phyloP scores from a whole-genome alignment of 2,113 vertebrate genomes.

The Tringa solitaria region DNA sequence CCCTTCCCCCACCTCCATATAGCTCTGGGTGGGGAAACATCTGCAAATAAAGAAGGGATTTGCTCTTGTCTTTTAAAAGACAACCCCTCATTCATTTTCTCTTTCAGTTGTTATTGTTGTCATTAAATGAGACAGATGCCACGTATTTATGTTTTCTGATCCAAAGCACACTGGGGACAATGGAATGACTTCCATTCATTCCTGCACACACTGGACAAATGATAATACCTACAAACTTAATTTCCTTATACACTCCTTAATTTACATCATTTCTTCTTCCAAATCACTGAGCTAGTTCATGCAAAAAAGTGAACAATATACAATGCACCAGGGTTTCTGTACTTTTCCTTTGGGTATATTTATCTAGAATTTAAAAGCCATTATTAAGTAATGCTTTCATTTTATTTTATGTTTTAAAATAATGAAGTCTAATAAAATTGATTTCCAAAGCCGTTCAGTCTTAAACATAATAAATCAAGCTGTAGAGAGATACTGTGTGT shows the following conservation, averaged over 20 bases:
- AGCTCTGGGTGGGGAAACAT: not conserved
- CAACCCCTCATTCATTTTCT: not conserved
- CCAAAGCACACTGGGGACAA: not conserved
- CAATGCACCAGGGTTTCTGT: not conserved
- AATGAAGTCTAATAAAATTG: constrained; percentile 43
- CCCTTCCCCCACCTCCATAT: not conserved
- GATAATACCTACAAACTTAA: not conserved
- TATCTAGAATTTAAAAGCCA: constrained; percentile 21
- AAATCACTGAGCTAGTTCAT: not conserved
- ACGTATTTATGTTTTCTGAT: not conserved
- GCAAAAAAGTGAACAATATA: not conserved
- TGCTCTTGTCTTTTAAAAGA: not conserved
- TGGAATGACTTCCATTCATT: not conserved
- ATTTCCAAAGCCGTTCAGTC: constrained; percentile 42
- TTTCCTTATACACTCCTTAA: not conserved
- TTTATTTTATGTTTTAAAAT: constrained; percentile 53
- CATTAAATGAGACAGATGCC: not conserved
- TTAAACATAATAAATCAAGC: constrained; percentile 54
- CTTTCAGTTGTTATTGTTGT: not conserved
- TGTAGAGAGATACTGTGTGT: not conserved
- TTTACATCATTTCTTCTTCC: not conserved
- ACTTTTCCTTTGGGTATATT: constrained; percentile 39
- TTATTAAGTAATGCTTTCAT: constrained; percentile 28
- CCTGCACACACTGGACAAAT: not conserved
- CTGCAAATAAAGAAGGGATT: constrained; percentile 23